Percentiles rank a stretch among this genome's conserved stretches.
Evolutionary conservation across 2,113 vertebrate genomes (phyloP).

Genomic region (Toxotes chatareus): DNA sequence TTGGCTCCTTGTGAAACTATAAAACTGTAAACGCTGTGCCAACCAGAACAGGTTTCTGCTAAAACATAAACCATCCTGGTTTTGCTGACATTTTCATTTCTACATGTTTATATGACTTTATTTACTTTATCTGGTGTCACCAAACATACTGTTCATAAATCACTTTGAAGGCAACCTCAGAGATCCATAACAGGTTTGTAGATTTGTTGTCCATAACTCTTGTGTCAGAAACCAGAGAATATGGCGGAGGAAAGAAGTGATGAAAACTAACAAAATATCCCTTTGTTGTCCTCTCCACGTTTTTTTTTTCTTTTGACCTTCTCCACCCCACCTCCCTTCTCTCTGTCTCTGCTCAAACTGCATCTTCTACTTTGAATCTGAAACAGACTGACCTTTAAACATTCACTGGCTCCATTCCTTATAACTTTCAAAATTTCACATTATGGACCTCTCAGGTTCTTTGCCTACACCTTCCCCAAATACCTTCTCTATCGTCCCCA

Average conservation of each 20-base stretch:
- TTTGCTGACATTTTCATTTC: conserved; percentile 66
- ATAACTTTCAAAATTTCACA: conserved; percentile 12
- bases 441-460: conserved; percentile 80
- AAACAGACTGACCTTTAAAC: conserved; percentile 11
- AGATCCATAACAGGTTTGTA: conserved; percentile 8
- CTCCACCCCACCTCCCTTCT: background rate
- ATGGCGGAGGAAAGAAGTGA: background rate
- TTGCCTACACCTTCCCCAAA: conserved; percentile 70
- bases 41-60: conserved; percentile 49
- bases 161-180: background rate
- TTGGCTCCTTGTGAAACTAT: conserved; percentile 55
- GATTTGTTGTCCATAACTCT: background rate
- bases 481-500: conserved; percentile 67
- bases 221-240: conserved; percentile 14
- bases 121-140: conserved; percentile 51
- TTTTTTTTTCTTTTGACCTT: conserved; percentile 21
- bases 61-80: conserved; percentile 57
- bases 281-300: conserved; percentile 43
- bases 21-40: conserved; percentile 56
- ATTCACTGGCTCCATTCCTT: conserved; percentile 2
- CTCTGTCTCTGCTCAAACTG: background rate
- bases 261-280: conserved; percentile 44
- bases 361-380: background rate
- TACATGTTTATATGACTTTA: conserved; percentile 62
- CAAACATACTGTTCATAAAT: conserved; percentile 39